A percentile compares a stretch with the other conserved stretches of the same genome.
phyloP scores from a whole-genome alignment of 2,113 vertebrate genomes.

The Dicerorhinus sumatrensis region DNA sequence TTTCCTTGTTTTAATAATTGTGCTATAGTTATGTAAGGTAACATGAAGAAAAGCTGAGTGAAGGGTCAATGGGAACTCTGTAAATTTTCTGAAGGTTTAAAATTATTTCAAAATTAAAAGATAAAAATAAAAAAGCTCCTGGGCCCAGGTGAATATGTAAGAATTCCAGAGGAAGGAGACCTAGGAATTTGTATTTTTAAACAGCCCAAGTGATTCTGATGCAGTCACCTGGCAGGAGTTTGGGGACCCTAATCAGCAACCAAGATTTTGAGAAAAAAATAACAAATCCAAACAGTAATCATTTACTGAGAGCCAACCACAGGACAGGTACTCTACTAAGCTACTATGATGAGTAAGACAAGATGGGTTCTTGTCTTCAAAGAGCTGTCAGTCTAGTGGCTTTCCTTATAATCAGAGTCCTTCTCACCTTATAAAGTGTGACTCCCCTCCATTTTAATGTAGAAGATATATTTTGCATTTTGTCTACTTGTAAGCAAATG shows the following conservation, averaged over 20 bases:
- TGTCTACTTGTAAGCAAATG: conserved; percentile 95
- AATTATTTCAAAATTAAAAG: conserved; percentile 13
- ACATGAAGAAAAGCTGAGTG: background rate
- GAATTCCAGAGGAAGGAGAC: background rate
- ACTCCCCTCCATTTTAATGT: conserved; percentile 89
- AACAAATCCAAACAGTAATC: background rate
- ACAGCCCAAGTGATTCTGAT: background rate
- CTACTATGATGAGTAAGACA: background rate
- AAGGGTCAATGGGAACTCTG: background rate
- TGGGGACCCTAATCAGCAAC: background rate
- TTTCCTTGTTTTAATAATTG: background rate
- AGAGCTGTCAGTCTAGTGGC: background rate
- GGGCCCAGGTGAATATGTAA: background rate
- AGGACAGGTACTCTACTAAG: background rate
- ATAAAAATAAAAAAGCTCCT: background rate
- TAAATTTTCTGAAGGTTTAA: background rate
- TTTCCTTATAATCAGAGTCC: conserved; percentile 81
- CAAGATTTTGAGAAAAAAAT: background rate
- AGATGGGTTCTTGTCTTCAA: no score
- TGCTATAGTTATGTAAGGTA: background rate
- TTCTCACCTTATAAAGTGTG: conserved; percentile 85
- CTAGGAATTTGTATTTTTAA: background rate
- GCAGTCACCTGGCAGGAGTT: background rate
- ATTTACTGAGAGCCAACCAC: background rate
- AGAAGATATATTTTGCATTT: conserved; percentile 93